Conservation (phyloP, 2,888 invertebrate genomes). For the Nycteola revayana region DNA sequence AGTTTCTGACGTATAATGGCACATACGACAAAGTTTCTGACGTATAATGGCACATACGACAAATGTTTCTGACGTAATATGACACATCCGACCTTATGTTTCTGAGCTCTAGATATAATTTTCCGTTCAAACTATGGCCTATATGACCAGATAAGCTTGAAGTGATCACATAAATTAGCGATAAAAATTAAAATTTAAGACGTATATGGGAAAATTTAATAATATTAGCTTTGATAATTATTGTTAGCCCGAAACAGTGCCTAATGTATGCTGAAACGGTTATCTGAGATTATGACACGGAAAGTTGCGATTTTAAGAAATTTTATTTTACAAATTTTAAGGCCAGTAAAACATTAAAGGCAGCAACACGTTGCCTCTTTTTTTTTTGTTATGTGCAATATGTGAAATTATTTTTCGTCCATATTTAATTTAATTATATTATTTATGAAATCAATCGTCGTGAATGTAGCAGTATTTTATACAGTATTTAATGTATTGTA, state of each 20-base stretch:
- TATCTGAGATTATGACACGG: conserved; percentile 57
- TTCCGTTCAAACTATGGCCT: conserved; percentile 38
- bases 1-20: no score
- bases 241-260: conserved; percentile 75
- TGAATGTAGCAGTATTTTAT: conserved; percentile 72
- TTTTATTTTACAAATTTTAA: conserved; percentile 19
- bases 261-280: conserved; percentile 60
- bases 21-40: no score
- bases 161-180: conserved; percentile 42
- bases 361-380: conserved; percentile 14
- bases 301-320: conserved; percentile 29
- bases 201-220: conserved; percentile 58
- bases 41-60: no score
- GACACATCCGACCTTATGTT: no score
- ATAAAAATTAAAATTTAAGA: conserved; percentile 47
- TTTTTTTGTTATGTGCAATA: conserved; percentile 69
- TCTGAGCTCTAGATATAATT: no score
- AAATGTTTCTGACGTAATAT: no score
- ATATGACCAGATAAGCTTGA: conserved; percentile 39
- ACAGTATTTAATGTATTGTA: conserved; percentile 62
- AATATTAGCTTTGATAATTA: conserved; percentile 71
- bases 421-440: conserved; percentile 52
- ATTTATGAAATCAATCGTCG: conserved; percentile 51
- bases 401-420: conserved; percentile 77
- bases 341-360: conserved; percentile 31